Conservation (phyloP, 2,888 invertebrate genomes). For the Craniophora ligustri region DNA sequence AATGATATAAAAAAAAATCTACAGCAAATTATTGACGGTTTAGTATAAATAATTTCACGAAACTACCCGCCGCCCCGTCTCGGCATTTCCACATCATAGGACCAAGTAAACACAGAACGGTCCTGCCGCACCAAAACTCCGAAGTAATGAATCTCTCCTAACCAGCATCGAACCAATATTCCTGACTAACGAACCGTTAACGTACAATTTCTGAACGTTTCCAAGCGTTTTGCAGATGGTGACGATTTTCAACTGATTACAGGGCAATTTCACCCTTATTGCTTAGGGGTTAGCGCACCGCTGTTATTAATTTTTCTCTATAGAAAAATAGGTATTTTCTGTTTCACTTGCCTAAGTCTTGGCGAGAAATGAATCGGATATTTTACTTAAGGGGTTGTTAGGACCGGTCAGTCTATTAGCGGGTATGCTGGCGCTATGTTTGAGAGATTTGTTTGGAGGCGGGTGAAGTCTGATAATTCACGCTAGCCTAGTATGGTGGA, state of each 20-base stretch:
- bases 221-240: slow-evolving; percentile 75
- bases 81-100: slow-evolving; percentile 17
- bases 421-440: no score
- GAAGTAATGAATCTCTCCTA: slow-evolving; percentile 67
- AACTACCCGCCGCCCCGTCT: not conserved
- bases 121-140: slow-evolving; percentile 36
- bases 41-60: not conserved
- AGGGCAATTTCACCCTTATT: slow-evolving; percentile 77
- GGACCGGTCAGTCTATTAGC: slow-evolving; percentile 11
- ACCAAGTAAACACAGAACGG: slow-evolving; percentile 45
- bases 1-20: no score
- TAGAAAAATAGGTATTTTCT: slow-evolving; percentile 45
- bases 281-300: slow-evolving; percentile 58
- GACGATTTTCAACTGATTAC: slow-evolving; percentile 75
- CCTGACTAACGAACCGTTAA: slow-evolving; percentile 75
- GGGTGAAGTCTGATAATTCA: no score
- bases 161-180: slow-evolving; percentile 78
- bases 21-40: no score
- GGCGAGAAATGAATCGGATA: slow-evolving; percentile 30
- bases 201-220: slow-evolving; percentile 72
- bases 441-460: no score
- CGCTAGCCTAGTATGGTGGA: no score
- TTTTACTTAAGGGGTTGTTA: slow-evolving; percentile 18
- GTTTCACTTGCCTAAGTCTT: slow-evolving; percentile 25
- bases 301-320: slow-evolving; percentile 60